Evolutionary conservation across 2,888 invertebrate genomes (phyloP).

Genomic region (Meta bourneti): DNA sequence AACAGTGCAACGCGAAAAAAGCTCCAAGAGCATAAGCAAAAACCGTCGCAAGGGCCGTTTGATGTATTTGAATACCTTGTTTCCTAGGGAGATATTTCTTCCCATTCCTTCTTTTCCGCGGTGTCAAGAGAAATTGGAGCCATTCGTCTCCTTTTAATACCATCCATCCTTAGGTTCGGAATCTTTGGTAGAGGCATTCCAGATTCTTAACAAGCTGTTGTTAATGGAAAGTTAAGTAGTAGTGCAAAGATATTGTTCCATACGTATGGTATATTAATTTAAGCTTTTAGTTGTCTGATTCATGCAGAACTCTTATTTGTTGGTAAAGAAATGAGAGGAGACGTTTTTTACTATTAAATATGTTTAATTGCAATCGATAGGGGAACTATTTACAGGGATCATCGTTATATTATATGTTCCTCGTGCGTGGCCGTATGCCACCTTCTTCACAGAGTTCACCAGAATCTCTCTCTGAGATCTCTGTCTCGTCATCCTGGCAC

Average conservation of each 20-base stretch:
- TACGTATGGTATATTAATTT: too few species aligned
- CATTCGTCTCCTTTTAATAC: not conserved
- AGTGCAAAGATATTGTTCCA: not conserved
- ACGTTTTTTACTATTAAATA: too few species aligned
- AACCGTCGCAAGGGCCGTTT: not conserved
- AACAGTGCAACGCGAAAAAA: not conserved
- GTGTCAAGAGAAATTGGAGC: not conserved
- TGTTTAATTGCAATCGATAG: too few species aligned
- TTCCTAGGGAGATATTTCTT: not conserved
- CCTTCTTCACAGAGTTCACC: too few species aligned
- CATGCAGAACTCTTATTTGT: too few species aligned
- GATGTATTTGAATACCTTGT: conserved; percentile 1
- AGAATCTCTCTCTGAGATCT: too few species aligned
- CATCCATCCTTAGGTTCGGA: not conserved
- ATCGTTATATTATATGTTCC: too few species aligned
- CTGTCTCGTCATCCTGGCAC: too few species aligned
- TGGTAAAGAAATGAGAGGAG: too few species aligned
- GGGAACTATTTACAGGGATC: too few species aligned
- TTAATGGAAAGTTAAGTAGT: not conserved
- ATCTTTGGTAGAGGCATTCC: not conserved
- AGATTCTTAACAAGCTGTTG: not conserved
- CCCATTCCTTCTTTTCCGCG: not conserved
- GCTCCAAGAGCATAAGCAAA: not conserved
- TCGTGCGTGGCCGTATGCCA: too few species aligned
- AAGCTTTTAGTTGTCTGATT: too few species aligned